Evolutionary conservation across 2,113 vertebrate genomes (phyloP), one percentile per base, ranked within the genome.

Genomic region (Mus pahari): DNA sequence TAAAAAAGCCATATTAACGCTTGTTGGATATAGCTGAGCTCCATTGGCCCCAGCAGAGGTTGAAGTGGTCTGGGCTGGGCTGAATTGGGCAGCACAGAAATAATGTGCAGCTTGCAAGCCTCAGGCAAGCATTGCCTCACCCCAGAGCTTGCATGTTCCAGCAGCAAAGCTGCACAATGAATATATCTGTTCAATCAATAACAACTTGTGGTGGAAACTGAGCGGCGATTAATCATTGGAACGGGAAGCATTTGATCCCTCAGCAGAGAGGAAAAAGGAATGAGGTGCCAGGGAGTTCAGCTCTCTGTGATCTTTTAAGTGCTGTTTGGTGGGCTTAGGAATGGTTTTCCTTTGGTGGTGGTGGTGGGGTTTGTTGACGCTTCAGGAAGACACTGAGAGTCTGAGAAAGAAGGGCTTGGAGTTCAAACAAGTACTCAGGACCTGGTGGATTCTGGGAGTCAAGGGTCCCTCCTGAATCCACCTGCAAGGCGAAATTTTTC

Each of bases 181-280:
- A 42, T 84, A 94, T 87, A 97, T 95, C 87, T 28, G 81, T 50
- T 90, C 45, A 7, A 0, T 94, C 92, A 97, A 92, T 78, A 96
- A 77, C 70, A 0, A 1, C 22, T 97, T 90, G 79, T 28, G 73
- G 90, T 86, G 66, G 62, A 91, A 97, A 94, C 50, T 13, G 82
- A 97, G 81, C 95, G 55, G 97, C 17, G n/a, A 97, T 77, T 91
- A 75, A 98, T 64, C 90, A 55, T 0, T 39, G 95, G 89, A 88
- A 90, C 58, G 36, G 96, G 97, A 95, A 97, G 74, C 50, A 58
- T 94, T 96, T 96, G 79, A 97, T 94, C 64, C 89, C 53, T 50
- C 36, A 0, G 50, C 88, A 58, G 74, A 83, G 36, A n/a, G 90
- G 96, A 92, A 90, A 19, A 19, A 3, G 58, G 73, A 12, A 66